A percentile compares a stretch with the other conserved stretches of the same genome.
Conservation (phyloP, 2,113 vertebrate species). For the Rostratula benghalensis region DNA sequence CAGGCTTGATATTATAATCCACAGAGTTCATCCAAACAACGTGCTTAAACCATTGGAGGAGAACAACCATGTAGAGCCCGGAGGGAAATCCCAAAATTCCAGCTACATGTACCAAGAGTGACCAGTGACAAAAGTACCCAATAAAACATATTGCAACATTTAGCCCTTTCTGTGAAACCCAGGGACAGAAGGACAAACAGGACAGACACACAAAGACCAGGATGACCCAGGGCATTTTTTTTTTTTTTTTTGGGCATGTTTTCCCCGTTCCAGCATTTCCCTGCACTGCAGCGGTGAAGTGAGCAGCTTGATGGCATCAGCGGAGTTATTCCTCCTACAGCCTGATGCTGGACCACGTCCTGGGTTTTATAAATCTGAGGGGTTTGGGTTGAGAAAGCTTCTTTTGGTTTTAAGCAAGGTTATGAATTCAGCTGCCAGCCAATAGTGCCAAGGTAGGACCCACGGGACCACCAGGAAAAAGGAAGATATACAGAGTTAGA, state of each 20-base stretch:
- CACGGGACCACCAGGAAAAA: fast-evolving
- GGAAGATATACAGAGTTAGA: not conserved
- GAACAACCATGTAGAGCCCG: not conserved
- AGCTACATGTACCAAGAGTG: fast-evolving
- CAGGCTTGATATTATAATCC: not conserved
- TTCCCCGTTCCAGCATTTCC: not conserved
- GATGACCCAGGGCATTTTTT: not conserved
- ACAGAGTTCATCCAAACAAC: not conserved
- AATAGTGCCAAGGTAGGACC: not conserved
- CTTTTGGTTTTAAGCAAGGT: not conserved
- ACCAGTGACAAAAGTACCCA: not conserved
- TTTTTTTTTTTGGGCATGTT: fast-evolving
- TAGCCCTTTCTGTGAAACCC: not conserved
- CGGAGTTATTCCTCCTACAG: not conserved
- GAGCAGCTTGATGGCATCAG: fast-evolving
- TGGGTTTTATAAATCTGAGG: not conserved
- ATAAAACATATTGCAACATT: fast-evolving
- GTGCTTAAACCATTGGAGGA: not conserved
- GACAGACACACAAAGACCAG: not conserved
- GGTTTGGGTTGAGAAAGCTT: not conserved
- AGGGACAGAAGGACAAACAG: not conserved
- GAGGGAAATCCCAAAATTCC: not conserved
- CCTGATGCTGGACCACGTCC: not conserved
- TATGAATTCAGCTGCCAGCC: not conserved
- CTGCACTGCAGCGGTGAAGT: fast-evolving